These are phyloP conservation scores for Abrostola triplasia DNA, from an alignment of 2,888 invertebrate genomes.

Conservation along the genomic window DNA sequence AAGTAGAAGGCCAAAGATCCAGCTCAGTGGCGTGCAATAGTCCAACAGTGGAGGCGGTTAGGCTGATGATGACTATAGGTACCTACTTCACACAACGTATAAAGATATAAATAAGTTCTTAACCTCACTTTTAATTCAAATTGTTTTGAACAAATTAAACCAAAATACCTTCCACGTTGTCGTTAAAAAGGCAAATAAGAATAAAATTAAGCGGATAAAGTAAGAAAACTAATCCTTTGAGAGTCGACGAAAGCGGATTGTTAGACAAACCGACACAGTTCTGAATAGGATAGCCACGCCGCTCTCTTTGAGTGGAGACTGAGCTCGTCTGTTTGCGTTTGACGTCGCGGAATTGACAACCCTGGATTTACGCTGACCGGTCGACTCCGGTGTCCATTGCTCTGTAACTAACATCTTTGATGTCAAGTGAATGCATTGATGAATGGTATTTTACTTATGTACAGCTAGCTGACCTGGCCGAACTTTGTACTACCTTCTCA, in stretches of 20 bases:
- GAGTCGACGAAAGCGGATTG: slow-evolving; percentile 30
- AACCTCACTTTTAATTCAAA: not conserved
- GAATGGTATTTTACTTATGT: not conserved
- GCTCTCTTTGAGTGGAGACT: not conserved
- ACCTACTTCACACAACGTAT: not conserved
- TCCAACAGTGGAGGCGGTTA: too few relatives aligned
- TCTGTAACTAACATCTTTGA: not conserved
- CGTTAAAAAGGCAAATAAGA: slow-evolving; percentile 20
- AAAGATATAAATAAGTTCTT: not conserved
- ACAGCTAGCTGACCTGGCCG: not conserved
- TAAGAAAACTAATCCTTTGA: slow-evolving; percentile 35
- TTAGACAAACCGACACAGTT: slow-evolving; percentile 28
- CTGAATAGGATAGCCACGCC: slow-evolving; percentile 24
- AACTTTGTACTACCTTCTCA: too few relatives aligned
- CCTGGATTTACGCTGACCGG: not conserved
- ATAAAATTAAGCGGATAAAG: slow-evolving; percentile 26
- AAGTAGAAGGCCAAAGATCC: too few relatives aligned
- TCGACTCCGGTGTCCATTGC: not conserved
- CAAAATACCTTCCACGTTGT: not conserved
- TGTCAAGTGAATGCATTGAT: not conserved
- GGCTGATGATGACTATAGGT: too few relatives aligned
- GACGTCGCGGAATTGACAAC: not conserved
- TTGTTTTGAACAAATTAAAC: not conserved
- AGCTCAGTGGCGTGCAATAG: too few relatives aligned
- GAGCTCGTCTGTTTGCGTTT: slow-evolving; percentile 1